These are phyloP conservation scores for Ploceus nigricollis DNA, from an alignment of 2,113 vertebrate genomes.

Conservation along the genomic window DNA sequence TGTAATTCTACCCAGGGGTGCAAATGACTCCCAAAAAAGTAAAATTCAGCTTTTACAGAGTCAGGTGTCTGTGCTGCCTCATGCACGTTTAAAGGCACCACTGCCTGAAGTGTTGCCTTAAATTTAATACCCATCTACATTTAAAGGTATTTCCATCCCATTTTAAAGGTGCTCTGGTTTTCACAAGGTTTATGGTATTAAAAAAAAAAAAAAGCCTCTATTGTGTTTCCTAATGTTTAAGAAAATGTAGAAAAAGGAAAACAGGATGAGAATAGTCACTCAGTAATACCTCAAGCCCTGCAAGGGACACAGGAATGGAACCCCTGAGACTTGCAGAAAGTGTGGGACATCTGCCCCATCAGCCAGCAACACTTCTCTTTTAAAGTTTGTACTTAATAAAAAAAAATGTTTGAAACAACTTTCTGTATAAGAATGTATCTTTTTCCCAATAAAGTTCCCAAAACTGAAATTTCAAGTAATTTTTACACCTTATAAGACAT, in stretches of 20 bases:
- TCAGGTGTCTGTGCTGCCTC: neutral
- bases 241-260: neutral
- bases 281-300: neutral
- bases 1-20: neutral
- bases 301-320: fast-evolving
- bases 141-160: neutral
- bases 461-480: neutral
- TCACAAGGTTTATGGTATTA: neutral
- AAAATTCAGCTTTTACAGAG: neutral
- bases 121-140: neutral
- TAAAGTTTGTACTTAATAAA: neutral
- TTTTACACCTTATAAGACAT: neutral
- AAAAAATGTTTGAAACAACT: neutral
- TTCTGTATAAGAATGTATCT: neutral
- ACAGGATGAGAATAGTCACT: neutral
- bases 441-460: neutral
- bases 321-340: neutral
- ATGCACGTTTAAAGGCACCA: fast-evolving
- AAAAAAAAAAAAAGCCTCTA: neutral
- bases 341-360: neutral
- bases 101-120: neutral
- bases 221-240: neutral
- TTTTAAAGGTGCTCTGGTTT: neutral
- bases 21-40: neutral
- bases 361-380: neutral